A percentile compares a stretch with the other conserved stretches of the same genome.
These are phyloP conservation scores for Junonia oenone DNA, from an alignment of 2,888 invertebrate species.

Conservation along the genomic window DNA sequence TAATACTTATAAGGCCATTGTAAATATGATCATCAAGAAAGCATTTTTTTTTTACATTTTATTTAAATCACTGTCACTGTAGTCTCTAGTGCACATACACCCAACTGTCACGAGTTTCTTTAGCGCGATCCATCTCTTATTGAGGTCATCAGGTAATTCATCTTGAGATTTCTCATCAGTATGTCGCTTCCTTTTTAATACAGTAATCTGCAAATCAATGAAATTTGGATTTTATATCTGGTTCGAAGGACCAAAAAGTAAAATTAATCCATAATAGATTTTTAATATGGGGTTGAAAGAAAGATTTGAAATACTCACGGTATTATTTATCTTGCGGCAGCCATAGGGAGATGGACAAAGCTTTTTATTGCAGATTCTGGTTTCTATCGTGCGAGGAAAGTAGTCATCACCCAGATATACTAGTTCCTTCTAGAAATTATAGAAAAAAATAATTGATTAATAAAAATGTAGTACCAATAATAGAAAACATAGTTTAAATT, in stretches of 20 bases:
- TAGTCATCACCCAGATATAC: slow-evolving; percentile 44
- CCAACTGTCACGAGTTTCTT: slow-evolving; percentile 48
- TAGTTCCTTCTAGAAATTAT: slow-evolving; percentile 40
- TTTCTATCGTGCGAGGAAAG: slow-evolving; percentile 48
- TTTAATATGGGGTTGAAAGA: too few species aligned
- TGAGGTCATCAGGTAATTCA: slow-evolving; percentile 44
- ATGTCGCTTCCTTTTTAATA: slow-evolving; percentile 42
- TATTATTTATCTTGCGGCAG: slow-evolving; percentile 50
- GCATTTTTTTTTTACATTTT: background rate
- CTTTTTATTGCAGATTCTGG: slow-evolving; percentile 44
- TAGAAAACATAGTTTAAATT: too few species aligned
- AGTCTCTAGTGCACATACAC: slow-evolving; percentile 49
- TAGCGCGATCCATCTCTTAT: slow-evolving; percentile 46
- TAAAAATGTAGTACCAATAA: slow-evolving; percentile 2
- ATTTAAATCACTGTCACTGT: slow-evolving; percentile 13
- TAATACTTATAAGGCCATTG: background rate
- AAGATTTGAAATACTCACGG: slow-evolving; percentile 42
- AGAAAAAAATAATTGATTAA: background rate
- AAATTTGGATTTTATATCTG: background rate
- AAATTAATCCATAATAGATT: too few species aligned
- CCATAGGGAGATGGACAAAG: slow-evolving; percentile 46
- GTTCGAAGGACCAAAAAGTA: background rate
- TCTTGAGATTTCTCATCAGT: slow-evolving; percentile 32
- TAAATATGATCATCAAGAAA: background rate
- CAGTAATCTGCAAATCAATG: slow-evolving; percentile 47